Conservation (phyloP, 2,797 vertebrate species). For the Champsocephalus gunnari region DNA sequence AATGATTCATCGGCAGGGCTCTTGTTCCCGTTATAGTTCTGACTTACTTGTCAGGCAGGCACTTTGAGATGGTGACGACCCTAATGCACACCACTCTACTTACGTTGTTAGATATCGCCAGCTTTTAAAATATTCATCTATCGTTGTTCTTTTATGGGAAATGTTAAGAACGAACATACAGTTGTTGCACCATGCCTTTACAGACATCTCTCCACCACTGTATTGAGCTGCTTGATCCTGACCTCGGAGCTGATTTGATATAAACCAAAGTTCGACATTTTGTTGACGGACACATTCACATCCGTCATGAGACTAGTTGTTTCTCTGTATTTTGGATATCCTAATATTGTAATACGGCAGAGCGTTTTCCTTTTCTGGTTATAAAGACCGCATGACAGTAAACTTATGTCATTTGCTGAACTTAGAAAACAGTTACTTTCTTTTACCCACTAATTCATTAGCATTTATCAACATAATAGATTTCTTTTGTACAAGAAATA, state of each 20-base stretch:
- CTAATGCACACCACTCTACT: neutral
- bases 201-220: neutral
- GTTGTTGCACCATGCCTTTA: neutral
- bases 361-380: too few species aligned
- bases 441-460: too few species aligned
- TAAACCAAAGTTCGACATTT: conserved; percentile 5
- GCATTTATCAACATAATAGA: too few species aligned
- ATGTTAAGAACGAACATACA: neutral
- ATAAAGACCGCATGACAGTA: too few species aligned
- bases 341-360: too few species aligned
- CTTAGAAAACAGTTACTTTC: too few species aligned
- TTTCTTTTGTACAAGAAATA: too few species aligned
- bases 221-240: neutral
- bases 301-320: too few species aligned
- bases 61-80: conserved; percentile 15
- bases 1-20: conserved; percentile 40
- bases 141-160: conserved; percentile 2
- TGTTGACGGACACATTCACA: too few species aligned
- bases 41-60: conserved; percentile 20
- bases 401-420: too few species aligned
- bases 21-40: conserved; percentile 42
- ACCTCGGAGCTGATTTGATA: conserved; percentile 3
- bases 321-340: too few species aligned
- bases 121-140: neutral
- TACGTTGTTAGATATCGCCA: neutral